A percentile compares a stretch with the other conserved stretches of the same genome.
phyloP scores from a whole-genome alignment of 2,888 invertebrate genomes.

The Furcula furcula region DNA sequence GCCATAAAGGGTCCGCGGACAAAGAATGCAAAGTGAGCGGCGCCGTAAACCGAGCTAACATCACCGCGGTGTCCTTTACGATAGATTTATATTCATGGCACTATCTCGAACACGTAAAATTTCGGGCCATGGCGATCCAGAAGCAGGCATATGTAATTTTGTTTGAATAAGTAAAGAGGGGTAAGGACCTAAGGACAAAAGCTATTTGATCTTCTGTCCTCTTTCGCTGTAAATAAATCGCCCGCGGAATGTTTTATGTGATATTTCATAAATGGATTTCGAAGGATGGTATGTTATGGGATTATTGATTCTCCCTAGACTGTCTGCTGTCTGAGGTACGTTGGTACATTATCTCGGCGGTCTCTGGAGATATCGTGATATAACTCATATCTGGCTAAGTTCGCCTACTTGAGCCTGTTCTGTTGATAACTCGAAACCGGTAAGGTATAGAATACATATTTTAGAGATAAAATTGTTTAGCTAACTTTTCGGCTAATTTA shows the following conservation, averaged over 20 bases:
- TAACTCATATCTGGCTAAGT: constrained; percentile 31
- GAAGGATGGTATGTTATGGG: constrained; percentile 59
- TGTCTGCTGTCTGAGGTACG: constrained; percentile 39
- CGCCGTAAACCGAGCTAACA: constrained; percentile 68
- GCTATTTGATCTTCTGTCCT: constrained; percentile 74
- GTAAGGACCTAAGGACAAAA: constrained; percentile 66
- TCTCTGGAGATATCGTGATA: constrained; percentile 48
- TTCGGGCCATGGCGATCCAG: constrained; percentile 79
- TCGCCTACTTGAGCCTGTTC: constrained; percentile 20
- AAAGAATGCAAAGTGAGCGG: constrained; percentile 81
- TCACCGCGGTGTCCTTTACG: constrained; percentile 75
- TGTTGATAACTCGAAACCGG: constrained; percentile 10
- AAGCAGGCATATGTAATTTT: constrained; percentile 81
- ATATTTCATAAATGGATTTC: constrained; percentile 75
- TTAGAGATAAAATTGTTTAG: not conserved
- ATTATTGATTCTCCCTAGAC: constrained; percentile 62
- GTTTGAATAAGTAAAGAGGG: constrained; percentile 81
- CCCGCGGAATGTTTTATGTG: constrained; percentile 65
- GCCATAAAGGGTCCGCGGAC: constrained; percentile 71
- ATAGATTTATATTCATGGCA: constrained; percentile 82
- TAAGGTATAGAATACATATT: not conserved
- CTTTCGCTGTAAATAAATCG: constrained; percentile 62
- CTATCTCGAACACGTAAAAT: constrained; percentile 79
- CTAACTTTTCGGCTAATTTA: not conserved
- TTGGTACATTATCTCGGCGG: constrained; percentile 43